Percentiles rank a stretch among this genome's conserved stretches.
Conservation (phyloP, 2,113 vertebrate genomes). For the Cryptomyrus ogoouensis region DNA sequence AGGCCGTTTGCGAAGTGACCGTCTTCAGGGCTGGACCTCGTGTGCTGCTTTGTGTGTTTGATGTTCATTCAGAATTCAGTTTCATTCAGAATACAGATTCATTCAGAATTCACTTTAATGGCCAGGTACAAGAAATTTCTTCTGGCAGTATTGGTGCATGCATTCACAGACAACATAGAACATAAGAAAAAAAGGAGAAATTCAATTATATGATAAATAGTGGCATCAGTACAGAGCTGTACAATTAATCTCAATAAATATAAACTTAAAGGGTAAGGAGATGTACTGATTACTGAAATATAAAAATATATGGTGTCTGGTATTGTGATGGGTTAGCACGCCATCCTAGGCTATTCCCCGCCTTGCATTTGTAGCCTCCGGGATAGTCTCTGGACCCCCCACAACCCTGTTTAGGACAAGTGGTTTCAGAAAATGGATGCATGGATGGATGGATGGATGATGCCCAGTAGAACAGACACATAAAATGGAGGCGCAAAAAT, state of each 20-base stretch:
- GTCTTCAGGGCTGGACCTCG: background rate
- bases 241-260: background rate
- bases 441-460: too few species aligned
- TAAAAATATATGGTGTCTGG: too few species aligned
- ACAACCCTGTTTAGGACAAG: too few species aligned
- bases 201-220: background rate
- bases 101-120: background rate
- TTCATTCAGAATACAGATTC: background rate
- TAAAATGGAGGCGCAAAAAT: background rate
- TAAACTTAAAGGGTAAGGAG: background rate
- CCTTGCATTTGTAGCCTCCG: too few species aligned
- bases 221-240: background rate
- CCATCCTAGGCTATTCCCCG: too few species aligned
- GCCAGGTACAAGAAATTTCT: background rate
- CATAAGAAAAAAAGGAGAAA: background rate
- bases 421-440: too few species aligned
- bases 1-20: background rate
- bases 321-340: too few species aligned
- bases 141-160: background rate
- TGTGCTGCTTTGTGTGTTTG: background rate
- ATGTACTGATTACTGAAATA: background rate
- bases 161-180: background rate
- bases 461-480: background rate
- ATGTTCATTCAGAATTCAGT: background rate
- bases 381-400: too few species aligned